Conservation (phyloP, 2,113 vertebrate genomes). For the Manacus vitellinus region DNA sequence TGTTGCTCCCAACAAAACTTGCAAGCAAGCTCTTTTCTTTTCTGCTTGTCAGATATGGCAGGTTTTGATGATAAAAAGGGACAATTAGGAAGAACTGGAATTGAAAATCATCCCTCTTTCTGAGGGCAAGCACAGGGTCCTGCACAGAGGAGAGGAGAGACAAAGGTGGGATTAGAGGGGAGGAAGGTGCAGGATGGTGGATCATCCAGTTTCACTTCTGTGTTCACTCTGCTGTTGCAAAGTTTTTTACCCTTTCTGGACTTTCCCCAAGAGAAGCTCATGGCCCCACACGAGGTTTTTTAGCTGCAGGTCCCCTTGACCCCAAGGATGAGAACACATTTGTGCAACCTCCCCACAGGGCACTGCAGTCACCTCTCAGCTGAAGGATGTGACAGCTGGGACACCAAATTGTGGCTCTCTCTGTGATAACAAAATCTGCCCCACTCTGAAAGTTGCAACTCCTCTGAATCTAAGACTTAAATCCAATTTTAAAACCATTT, state of each 20-base stretch:
- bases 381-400: neutral
- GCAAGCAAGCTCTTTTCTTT: neutral
- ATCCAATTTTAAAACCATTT: neutral
- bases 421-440: neutral
- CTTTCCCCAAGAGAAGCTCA: neutral
- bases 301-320: neutral
- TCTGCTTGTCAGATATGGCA: neutral
- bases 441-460: neutral
- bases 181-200: neutral
- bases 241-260: neutral
- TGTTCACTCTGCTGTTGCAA: neutral
- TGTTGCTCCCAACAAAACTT: neutral
- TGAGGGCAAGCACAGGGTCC: neutral
- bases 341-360: neutral
- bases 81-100: neutral
- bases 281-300: fast-evolving
- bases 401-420: neutral
- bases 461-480: neutral
- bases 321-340: neutral
- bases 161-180: neutral
- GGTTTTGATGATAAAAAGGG: neutral
- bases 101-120: neutral
- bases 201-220: neutral
- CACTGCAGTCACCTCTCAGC: neutral
- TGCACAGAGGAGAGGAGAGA: neutral